Base-by-base conservation (phyloP, 2,888 invertebrate genomes). In the Phragmatobia fuliginosa region DNA sequence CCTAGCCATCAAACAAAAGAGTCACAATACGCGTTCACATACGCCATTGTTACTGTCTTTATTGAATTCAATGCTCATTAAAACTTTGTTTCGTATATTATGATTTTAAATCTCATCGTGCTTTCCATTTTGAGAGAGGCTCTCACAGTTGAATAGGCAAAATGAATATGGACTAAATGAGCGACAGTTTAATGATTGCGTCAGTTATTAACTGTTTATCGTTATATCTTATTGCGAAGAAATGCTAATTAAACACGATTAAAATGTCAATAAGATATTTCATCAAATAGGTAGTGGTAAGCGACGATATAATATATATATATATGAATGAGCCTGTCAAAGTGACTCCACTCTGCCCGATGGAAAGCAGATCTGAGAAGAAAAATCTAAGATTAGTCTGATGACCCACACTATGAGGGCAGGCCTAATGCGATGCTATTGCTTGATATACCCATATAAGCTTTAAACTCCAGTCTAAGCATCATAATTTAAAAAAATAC, bases 21-120 rank as follows among this genome's bases (percentile, higher is more conserved):
- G 71, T 77, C 90, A 92, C 91, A 92, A 91, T 91, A 83, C 81
- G 86, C 85, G 83, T 82, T 86, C 92, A 92, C 91, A 92, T 87
- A 91, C 88, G 90, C 87, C 79, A 92, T 94, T 94, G 94, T 94
- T 89, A 81, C 81, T 76, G 85, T 87, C 89, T 90, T 92, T 93
- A 93, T 91, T 91, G 89, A 91, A 90, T 90, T 87, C 88, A 83
- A 90, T 91, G 90, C 93, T 94, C 93, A 93, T 94, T 94, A 94
- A 93, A 91, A 85, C 72, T 84, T 79, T 80, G 83, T 81, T 83
- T 80, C 73, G 72, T 82, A 83, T 79, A 81, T 76, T 70, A 77
- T 68, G 73, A 74, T 77, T 83, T 81, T 76, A 77, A 76, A 68
- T 66, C 68, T 77, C 74, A 62, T 62, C 62, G 52, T 73, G 61